Conservation (phyloP, 2,888 invertebrate species). For the Parnassius mnemosyne region DNA sequence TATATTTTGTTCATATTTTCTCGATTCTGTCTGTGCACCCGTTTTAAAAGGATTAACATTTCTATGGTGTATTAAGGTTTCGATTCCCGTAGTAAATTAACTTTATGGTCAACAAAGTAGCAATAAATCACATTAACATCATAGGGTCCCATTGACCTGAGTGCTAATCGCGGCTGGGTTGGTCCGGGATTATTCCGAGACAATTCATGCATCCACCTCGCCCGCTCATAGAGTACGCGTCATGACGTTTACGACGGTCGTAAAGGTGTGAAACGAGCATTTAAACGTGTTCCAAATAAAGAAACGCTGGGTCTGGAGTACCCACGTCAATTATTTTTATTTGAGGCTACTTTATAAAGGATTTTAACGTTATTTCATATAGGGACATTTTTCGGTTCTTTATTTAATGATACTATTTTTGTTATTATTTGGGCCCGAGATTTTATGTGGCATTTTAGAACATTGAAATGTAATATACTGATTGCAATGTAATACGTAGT, state of each 20-base stretch:
- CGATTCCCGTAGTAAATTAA: slow-evolving; percentile 43
- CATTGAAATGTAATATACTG: too few species aligned
- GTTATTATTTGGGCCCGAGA: too few species aligned
- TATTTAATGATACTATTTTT: too few species aligned
- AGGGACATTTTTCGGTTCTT: background rate
- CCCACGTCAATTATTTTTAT: background rate
- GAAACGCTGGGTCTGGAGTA: background rate
- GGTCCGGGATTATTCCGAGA: background rate
- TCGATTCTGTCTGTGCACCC: background rate
- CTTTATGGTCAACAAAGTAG: slow-evolving; percentile 36
- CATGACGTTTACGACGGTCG: slow-evolving; percentile 34
- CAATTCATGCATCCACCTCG: background rate
- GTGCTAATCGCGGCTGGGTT: slow-evolving; percentile 27
- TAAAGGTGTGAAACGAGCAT: slow-evolving; percentile 42
- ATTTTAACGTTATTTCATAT: slow-evolving; percentile 1
- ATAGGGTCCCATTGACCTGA: slow-evolving; percentile 36
- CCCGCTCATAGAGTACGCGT: background rate
- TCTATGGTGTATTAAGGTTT: background rate
- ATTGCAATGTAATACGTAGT: too few species aligned
- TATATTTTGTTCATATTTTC: slow-evolving; percentile 18
- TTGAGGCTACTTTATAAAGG: slow-evolving; percentile 3
- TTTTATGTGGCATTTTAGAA: too few species aligned
- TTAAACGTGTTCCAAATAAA: slow-evolving; percentile 28
- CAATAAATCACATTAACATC: slow-evolving; percentile 37
- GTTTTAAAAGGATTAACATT: slow-evolving; percentile 12